Conservation (phyloP, 2,888 invertebrate species). For the Pollenia angustigena region DNA sequence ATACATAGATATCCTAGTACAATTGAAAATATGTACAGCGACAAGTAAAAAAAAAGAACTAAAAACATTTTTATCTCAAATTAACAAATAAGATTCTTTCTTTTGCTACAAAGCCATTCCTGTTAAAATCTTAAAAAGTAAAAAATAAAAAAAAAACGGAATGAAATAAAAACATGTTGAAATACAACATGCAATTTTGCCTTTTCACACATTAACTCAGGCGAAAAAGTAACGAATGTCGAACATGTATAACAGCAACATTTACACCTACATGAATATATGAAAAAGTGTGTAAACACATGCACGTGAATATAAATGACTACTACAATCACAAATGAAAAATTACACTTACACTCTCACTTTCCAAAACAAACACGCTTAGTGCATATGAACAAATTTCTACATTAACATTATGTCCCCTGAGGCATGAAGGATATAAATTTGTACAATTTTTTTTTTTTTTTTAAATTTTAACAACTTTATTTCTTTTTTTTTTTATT, state of each 20-base stretch:
- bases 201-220: conserved; percentile 53
- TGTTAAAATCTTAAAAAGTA: conserved; percentile 20
- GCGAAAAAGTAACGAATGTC: conserved; percentile 51
- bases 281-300: background rate
- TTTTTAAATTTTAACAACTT: conserved; percentile 2
- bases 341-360: conserved; percentile 39
- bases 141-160: background rate
- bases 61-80: conserved; percentile 37
- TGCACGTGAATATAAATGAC: background rate
- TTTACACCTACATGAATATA: background rate
- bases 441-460: conserved; percentile 35
- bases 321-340: conserved; percentile 35
- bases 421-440: conserved; percentile 71
- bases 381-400: conserved; percentile 56
- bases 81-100: conserved; percentile 29
- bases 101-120: background rate
- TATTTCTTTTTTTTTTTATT: background rate
- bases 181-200: conserved; percentile 49
- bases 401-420: conserved; percentile 66
- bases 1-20: background rate
- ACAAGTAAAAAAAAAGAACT: background rate
- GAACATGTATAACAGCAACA: conserved; percentile 23
- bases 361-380: conserved; percentile 47
- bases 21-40: conserved; percentile 15
- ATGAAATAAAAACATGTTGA: conserved; percentile 23